Evolutionary conservation across 2,113 vertebrate genomes (phyloP).

Genomic region (Pseudorhombus dupliciocellatus): DNA sequence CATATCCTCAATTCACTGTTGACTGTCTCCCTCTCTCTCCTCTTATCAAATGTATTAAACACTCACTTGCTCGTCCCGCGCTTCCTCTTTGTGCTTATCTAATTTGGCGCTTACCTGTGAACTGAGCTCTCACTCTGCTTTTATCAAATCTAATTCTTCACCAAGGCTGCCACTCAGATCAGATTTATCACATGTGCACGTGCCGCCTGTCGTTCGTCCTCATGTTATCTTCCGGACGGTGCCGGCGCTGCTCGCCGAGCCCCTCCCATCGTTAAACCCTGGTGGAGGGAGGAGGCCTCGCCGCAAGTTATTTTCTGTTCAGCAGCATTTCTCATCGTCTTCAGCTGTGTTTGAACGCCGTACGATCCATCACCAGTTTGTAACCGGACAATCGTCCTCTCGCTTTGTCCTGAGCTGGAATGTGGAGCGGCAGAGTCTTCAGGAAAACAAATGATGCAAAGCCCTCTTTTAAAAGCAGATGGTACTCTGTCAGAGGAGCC

Average conservation of each 20-base stretch:
- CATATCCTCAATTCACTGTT: neutral
- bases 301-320: slow-evolving; percentile 30
- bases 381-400: neutral
- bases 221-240: no score
- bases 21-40: neutral
- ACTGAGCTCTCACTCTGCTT: slow-evolving; percentile 20
- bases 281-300: neutral
- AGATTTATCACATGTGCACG: slow-evolving; percentile 36
- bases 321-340: slow-evolving; percentile 26
- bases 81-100: slow-evolving; percentile 49
- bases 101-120: slow-evolving; percentile 57
- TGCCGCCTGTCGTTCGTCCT: slow-evolving; percentile 2
- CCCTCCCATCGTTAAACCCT: slow-evolving; percentile 25
- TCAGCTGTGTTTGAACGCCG: no score
- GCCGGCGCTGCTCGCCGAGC: slow-evolving; percentile 33
- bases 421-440: neutral
- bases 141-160: slow-evolving; percentile 35
- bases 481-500: neutral
- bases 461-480: neutral
- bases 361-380: no score
- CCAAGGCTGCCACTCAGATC: slow-evolving; percentile 42
- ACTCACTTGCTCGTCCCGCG: slow-evolving; percentile 27
- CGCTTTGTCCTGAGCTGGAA: neutral
- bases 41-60: slow-evolving; percentile 52
- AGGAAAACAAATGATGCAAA: neutral